Percentiles rank a stretch among this genome's conserved stretches.
phyloP scores from a whole-genome alignment of 2,113 vertebrate species.

The Eclectus roratus region DNA sequence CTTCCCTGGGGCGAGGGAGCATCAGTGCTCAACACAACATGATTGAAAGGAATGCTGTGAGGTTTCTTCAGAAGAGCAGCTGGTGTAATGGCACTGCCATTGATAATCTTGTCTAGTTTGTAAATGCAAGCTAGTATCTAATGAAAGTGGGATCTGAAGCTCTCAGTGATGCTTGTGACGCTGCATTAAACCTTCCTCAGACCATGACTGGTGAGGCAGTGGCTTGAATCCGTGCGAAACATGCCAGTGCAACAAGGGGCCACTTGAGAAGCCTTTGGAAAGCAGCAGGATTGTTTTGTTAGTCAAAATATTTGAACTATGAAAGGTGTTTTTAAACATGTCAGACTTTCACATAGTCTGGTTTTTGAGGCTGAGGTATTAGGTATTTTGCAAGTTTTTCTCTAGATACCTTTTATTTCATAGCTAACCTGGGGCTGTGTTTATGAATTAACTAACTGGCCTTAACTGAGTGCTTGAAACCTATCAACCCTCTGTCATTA shows the following conservation, averaged over 20 bases:
- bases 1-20: background rate
- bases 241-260: fast-evolving
- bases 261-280: background rate
- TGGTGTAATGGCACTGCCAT: fast-evolving
- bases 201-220: fast-evolving
- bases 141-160: background rate
- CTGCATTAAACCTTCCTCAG: background rate
- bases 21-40: background rate
- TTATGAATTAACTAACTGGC: background rate
- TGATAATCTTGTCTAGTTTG: background rate
- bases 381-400: background rate
- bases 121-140: background rate
- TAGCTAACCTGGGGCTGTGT: background rate
- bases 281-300: background rate
- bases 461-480: background rate
- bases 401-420: background rate
- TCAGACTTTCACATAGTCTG: background rate
- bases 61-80: background rate
- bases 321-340: background rate
- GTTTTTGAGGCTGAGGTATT: background rate
- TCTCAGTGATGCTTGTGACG: background rate
- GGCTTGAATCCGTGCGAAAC: background rate
- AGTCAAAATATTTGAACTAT: background rate
- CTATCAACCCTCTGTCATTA: background rate
- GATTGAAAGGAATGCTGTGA: background rate